Percentiles rank a stretch among this genome's conserved stretches.
These are phyloP conservation scores for Boleophthalmus pectinirostris DNA, from an alignment of 2,113 vertebrate species.

Conservation along the genomic window DNA sequence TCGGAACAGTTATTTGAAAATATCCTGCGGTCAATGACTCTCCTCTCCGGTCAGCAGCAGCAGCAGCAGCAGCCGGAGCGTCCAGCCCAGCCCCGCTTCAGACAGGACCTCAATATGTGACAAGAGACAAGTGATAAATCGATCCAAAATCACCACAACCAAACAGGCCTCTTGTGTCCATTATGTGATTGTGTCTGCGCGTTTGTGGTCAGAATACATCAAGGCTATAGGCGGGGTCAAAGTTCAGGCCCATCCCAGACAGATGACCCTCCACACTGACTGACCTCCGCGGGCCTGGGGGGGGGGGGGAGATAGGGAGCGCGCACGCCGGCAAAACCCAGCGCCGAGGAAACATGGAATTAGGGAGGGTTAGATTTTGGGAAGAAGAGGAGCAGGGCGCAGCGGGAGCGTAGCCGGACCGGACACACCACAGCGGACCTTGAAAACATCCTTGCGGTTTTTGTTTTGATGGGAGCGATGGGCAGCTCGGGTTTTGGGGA, in stretches of 20 bases:
- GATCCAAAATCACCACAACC: slow-evolving; percentile 74
- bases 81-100: slow-evolving; percentile 32
- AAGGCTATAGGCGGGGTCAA: slow-evolving; percentile 65
- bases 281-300: slow-evolving; percentile 73
- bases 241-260: slow-evolving; percentile 80
- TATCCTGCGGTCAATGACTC: slow-evolving; percentile 27
- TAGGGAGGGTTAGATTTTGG: slow-evolving; percentile 46
- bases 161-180: slow-evolving; percentile 65
- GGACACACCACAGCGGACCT: slow-evolving; percentile 32
- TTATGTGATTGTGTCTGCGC: slow-evolving; percentile 66
- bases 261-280: slow-evolving; percentile 77
- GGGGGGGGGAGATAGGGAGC: too few species aligned
- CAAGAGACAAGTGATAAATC: slow-evolving; percentile 72
- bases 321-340: slow-evolving; percentile 34
- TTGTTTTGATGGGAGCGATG: slow-evolving; percentile 21
- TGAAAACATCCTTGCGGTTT: slow-evolving; percentile 42
- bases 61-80: slow-evolving; percentile 8
- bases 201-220: slow-evolving; percentile 79
- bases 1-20: slow-evolving; percentile 48
- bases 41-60: slow-evolving; percentile 11
- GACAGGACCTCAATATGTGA: slow-evolving; percentile 67
- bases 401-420: slow-evolving; percentile 22
- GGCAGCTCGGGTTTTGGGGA: slow-evolving; percentile 39
- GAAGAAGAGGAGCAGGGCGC: slow-evolving; percentile 29
- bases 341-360: slow-evolving; percentile 19